Evolutionary conservation across 1,140 invertebrate genomes (phyloP).

Genomic region (Drosophila ohnishii): DNA sequence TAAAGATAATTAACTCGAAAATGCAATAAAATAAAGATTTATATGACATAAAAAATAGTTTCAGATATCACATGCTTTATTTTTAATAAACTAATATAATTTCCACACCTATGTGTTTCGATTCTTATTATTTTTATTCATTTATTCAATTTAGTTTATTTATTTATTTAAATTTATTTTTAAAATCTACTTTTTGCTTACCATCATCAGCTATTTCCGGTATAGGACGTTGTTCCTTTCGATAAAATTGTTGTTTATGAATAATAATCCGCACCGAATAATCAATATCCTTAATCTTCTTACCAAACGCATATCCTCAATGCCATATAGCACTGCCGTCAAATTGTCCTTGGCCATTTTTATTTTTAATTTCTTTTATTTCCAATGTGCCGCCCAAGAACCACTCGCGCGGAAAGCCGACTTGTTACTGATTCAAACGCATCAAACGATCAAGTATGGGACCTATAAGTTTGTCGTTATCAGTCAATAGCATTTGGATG

Average conservation of each 20-base stretch:
- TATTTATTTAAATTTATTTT: too few relatives aligned
- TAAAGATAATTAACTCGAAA: background rate
- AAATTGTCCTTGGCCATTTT: slow-evolving; percentile 74
- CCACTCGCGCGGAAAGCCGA: slow-evolving; percentile 9
- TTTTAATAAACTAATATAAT: background rate
- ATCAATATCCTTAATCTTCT: slow-evolving; percentile 72
- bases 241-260: background rate
- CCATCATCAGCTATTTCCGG: slow-evolving; percentile 86
- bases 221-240: slow-evolving; percentile 88
- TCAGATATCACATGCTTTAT: background rate
- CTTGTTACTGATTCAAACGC: slow-evolving; percentile 23
- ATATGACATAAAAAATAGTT: background rate
- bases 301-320: slow-evolving; percentile 91
- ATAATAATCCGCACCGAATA: background rate
- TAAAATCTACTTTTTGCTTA: slow-evolving; percentile 14
- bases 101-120: too few relatives aligned
- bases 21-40: background rate
- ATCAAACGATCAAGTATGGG: background rate
- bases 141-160: too few relatives aligned
- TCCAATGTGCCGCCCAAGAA: background rate
- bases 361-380: background rate
- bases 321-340: slow-evolving; percentile 90
- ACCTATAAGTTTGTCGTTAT: slow-evolving; percentile 11
- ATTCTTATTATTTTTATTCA: too few relatives aligned
- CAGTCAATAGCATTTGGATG: slow-evolving; percentile 4